Evolutionary conservation across 1,140 invertebrate genomes (phyloP), one percentile per base, ranked within the genome.

Genomic region (Daktulosphaira vitifoliae): DNA sequence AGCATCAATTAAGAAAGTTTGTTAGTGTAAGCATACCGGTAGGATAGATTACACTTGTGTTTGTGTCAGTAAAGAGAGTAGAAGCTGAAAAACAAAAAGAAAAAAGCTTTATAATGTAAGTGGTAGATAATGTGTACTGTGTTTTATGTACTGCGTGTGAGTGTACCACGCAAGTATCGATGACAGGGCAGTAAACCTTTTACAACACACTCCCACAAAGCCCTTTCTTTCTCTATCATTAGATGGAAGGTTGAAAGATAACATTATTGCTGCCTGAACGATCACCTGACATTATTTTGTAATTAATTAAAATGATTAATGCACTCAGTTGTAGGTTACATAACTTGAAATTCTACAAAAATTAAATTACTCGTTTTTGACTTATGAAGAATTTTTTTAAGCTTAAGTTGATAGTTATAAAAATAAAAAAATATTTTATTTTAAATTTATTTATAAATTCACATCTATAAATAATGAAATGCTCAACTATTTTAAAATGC

Each of bases 301-400:
- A 54, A 54, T 54, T 54, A 54, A 54, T 54, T 54, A 54, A 18
- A 54, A 54, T 54, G 52, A 54, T 54, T 54, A 54, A 54, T 39
- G 52, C 37, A 9, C 3, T 16, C 22, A n/a, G n/a, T n/a, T n/a
- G n/a, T n/a, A n/a, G n/a, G n/a, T n/a, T n/a, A n/a, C n/a, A n/a
- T n/a, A n/a, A n/a, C n/a, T n/a, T n/a, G n/a, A n/a, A n/a, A n/a
- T n/a, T n/a, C n/a, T n/a, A n/a, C n/a, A n/a, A n/a, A n/a, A n/a
- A n/a, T n/a, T n/a, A n/a, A n/a, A n/a, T n/a, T n/a, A n/a, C n/a
- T 33, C 11, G 29, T 33, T 33, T 33, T 33, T 33, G 29, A 33
- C 29, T 33, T 33, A n/a, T n/a, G n/a, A n/a, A n/a, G n/a, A n/a
- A n/a, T n/a, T n/a, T n/a, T n/a, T n/a, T n/a, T n/a, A n/a, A n/a